phyloP scores from a whole-genome alignment of 2,888 invertebrate genomes.

The Sarcophaga rosellei region DNA sequence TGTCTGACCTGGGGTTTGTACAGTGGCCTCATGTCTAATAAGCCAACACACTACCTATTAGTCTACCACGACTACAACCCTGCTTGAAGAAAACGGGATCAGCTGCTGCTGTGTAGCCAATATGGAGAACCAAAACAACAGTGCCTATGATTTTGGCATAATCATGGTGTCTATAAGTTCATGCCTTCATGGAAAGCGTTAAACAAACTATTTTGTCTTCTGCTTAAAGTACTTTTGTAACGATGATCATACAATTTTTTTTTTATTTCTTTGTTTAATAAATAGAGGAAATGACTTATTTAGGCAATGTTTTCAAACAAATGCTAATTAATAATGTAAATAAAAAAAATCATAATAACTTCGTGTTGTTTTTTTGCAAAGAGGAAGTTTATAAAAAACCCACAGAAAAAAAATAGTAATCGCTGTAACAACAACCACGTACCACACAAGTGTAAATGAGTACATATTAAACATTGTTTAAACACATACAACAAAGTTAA shows the following conservation, averaged over 20 bases:
- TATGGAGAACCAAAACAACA: no score
- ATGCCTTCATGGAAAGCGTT: no score
- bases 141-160: no score
- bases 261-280: neutral
- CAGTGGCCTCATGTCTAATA: no score
- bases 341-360: conserved; percentile 2
- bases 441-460: neutral
- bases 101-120: no score
- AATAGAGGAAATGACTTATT: neutral
- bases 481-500: conserved; percentile 11
- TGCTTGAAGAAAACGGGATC: no score
- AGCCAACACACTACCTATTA: no score
- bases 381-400: conserved; percentile 33
- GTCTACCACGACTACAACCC: no score
- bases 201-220: no score
- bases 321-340: neutral
- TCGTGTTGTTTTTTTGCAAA: neutral
- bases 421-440: neutral
- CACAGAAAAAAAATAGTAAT: conserved; percentile 7
- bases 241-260: neutral
- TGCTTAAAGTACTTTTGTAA: no score
- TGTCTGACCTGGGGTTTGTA: no score
- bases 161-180: no score
- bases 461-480: conserved; percentile 13
- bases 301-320: conserved; percentile 15